Base-by-base conservation (phyloP, 92 coral and sea anemone genomes). In the Parazoanthus darwini region DNA sequence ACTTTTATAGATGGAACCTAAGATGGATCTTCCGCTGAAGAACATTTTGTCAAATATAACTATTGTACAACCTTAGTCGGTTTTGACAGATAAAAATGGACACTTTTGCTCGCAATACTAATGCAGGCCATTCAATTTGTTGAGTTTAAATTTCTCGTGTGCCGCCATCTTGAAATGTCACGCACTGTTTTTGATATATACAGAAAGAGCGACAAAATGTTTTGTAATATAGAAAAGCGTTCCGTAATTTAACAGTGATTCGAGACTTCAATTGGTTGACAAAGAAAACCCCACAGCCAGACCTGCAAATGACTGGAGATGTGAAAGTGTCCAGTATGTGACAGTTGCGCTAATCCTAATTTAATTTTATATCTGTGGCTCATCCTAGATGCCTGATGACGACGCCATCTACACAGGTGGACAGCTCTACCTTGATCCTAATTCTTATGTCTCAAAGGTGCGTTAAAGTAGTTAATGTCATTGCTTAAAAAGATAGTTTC, bases 381-480 rank as follows among this genome's bases (percentile, higher is more conserved):
- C 23, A 20, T 78, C 78, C 20, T 82, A 97, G 99, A 95, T 92
- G 75, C 99, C 99, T 3, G 99, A 97, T 74, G 98, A 97, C 15
- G 96, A 91, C 8, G 95, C 99, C 18, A 94, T 95, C 67, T 94
- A 97, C 88, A 96, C 94, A 20, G 88, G 86, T 22, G 93, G 96
- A 35, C 92, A 90, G 65, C 89, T 92, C 43, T 97, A 97, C 92
- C 96, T 95, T 35, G 98, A 94, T 72, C 99, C 99, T 9, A 95
- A 92, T 68, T 82, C 92, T 15, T 94, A 95, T 36, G 91, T 91
- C 39, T 95, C 99, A 33, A 97, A 97, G 98, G 99, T 97, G 74
- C 63, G 90, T 59, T 50, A 50, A 71, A 18, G 8, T 70, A 26
- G 25, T 26, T 54, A 51, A 29, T 25, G 36, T 15, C 20, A 48